Conservation (phyloP, 2,797 vertebrate genomes). For the Semaprochilodus insignis region DNA sequence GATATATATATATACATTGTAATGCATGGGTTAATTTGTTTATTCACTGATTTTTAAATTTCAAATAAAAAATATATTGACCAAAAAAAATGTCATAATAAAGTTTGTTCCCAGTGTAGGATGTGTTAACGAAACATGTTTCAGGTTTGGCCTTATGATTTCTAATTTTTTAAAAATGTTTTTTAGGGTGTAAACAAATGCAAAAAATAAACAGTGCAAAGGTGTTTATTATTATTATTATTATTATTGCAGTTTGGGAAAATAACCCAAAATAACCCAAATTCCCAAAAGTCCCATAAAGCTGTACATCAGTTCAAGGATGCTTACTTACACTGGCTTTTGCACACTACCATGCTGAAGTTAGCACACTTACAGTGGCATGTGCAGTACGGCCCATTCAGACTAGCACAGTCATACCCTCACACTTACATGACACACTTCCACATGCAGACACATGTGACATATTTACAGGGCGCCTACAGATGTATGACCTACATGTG, state of each 20-base stretch:
- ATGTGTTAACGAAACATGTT: no score
- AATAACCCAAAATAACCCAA: background rate
- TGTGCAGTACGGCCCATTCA: background rate
- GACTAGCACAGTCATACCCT: background rate
- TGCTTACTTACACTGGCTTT: background rate
- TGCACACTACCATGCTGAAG: background rate
- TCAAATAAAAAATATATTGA: no score
- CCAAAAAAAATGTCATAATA: no score
- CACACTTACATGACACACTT: background rate
- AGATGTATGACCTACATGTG: background rate
- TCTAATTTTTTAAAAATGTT: no score
- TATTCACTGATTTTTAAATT: no score
- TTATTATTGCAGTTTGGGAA: background rate
- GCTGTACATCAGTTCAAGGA: background rate
- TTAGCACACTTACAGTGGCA: background rate
- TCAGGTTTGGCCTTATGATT: no score
- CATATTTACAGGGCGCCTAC: background rate
- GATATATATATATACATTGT: no score
- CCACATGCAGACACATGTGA: slow-evolving; percentile 1
- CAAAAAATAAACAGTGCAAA: no score
- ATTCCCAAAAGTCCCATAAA: background rate
- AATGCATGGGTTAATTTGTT: no score
- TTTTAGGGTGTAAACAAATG: no score
- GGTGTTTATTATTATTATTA: no score
- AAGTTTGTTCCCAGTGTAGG: no score